Conservation (phyloP, 2,797 vertebrate genomes). For the Gallinago nigripennis region DNA sequence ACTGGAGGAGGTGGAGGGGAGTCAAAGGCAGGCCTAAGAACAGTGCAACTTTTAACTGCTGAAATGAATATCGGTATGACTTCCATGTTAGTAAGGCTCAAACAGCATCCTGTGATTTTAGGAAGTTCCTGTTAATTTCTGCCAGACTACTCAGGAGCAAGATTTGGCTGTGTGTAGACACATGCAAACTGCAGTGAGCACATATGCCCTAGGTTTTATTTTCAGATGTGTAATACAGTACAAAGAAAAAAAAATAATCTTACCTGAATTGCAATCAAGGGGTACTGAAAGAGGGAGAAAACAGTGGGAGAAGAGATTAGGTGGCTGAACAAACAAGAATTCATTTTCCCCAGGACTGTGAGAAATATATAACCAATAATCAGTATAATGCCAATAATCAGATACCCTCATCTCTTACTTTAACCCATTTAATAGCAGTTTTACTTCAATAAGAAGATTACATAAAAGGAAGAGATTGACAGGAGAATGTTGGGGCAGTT, state of each 20-base stretch:
- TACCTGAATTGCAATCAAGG: constrained; percentile 74
- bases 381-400: background rate
- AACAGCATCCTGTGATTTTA: background rate
- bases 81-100: background rate
- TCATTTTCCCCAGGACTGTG: background rate
- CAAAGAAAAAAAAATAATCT: constrained; percentile 6
- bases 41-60: background rate
- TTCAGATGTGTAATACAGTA: background rate
- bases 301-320: background rate
- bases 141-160: background rate
- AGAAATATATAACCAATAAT: background rate
- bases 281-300: constrained; percentile 61
- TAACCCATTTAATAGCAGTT: background rate
- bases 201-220: background rate
- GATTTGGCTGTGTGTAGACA: background rate
- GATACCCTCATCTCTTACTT: background rate
- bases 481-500: background rate
- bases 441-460: background rate
- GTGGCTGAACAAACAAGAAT: background rate
- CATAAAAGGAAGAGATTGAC: background rate
- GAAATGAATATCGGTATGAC: background rate
- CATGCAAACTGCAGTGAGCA: background rate
- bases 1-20: background rate
- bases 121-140: background rate
- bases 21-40: background rate